These are phyloP conservation scores for Melipona bicolor DNA, from an alignment of 2,888 invertebrate species.

Conservation along the genomic window DNA sequence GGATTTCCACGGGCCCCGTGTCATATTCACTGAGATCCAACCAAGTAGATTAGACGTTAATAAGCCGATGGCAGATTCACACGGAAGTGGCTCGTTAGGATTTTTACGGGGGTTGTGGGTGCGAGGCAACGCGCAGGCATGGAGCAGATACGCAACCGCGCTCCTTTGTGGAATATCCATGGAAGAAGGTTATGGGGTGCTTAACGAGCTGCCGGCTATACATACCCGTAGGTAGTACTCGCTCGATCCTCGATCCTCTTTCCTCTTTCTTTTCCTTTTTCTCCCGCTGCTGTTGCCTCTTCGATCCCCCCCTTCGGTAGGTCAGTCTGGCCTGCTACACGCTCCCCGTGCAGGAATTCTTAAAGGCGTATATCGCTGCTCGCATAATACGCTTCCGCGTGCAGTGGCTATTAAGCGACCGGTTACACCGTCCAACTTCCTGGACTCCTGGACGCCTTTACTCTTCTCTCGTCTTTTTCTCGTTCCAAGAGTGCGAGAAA, in stretches of 20 bases:
- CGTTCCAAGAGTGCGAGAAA: too few relatives aligned
- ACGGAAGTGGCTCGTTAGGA: conserved; percentile 60
- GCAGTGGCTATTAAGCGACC: conserved; percentile 77
- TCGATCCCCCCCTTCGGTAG: conserved; percentile 9
- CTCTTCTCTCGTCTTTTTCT: not conserved
- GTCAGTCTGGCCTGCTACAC: not conserved
- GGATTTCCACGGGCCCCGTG: too few relatives aligned
- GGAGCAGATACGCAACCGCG: conserved; percentile 16
- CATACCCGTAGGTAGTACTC: conserved; percentile 31
- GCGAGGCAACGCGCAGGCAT: conserved; percentile 1
- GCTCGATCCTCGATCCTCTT: not conserved
- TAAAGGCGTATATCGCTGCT: conserved; percentile 56
- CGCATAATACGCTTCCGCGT: conserved; percentile 77
- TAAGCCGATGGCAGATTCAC: conserved; percentile 8
- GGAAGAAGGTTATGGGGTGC: conserved; percentile 51
- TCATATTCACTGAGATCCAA: too few relatives aligned
- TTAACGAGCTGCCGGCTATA: conserved; percentile 64
- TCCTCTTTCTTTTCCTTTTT: conserved; percentile 11
- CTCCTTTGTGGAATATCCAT: conserved; percentile 66
- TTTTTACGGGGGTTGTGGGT: conserved; percentile 58
- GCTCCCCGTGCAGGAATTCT: conserved; percentile 65
- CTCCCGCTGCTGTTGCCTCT: not conserved
- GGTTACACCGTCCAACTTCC: conserved; percentile 72
- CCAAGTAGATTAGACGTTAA: conserved; percentile 3
- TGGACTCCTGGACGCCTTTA: conserved; percentile 57